Conservation (phyloP, 2,888 invertebrate genomes). For the Pristionchus japonicus region DNA sequence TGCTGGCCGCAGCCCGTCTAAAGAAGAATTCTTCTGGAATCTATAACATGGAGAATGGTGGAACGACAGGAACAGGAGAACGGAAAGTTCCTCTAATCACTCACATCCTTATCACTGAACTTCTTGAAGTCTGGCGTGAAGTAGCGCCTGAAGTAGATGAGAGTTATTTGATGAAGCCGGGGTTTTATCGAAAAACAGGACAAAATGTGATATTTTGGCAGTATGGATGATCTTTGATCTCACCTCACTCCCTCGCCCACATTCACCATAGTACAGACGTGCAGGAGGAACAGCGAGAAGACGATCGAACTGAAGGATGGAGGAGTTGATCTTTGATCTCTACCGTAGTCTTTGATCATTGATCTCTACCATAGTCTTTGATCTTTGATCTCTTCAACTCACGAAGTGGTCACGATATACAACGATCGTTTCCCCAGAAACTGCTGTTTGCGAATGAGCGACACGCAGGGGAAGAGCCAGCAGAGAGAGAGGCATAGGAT, state of each 20-base stretch:
- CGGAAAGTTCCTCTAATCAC: not conserved
- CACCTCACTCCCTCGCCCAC: not conserved
- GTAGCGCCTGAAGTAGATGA: not conserved
- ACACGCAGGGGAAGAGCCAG: conserved; percentile 8
- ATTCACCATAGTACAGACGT: not conserved
- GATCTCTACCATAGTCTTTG: not conserved
- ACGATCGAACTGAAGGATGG: not conserved
- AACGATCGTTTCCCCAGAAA: not conserved
- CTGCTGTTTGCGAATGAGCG: not conserved
- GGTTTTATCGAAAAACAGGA: too few relatives aligned
- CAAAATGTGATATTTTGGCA: too few relatives aligned
- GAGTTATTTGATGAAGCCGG: too few relatives aligned
- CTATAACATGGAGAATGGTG: too few relatives aligned
- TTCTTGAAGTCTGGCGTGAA: not conserved
- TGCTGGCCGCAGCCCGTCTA: too few relatives aligned
- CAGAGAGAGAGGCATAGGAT: not conserved
- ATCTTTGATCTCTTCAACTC: not conserved
- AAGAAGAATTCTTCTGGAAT: too few relatives aligned
- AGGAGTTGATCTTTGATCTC: not conserved
- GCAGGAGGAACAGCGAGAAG: not conserved
- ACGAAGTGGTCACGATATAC: not conserved
- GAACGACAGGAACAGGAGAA: too few relatives aligned
- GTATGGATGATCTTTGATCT: too few relatives aligned
- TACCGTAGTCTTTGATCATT: not conserved
- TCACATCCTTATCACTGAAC: not conserved